Evolutionary conservation across 1,140 invertebrate species (phyloP).

Genomic region (Drosophila athabasca): DNA sequence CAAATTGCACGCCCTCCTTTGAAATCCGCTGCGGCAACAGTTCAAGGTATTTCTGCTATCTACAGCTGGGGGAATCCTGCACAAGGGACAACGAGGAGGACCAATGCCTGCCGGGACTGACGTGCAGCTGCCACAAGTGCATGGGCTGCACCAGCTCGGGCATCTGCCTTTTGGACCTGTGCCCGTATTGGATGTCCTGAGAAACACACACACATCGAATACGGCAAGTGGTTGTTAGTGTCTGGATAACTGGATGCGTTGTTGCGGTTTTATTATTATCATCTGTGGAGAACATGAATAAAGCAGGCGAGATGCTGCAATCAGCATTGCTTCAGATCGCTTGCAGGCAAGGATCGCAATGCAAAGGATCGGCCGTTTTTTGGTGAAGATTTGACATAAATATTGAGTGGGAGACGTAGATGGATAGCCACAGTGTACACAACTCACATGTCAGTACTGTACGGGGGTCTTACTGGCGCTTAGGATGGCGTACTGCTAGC

Average conservation of each 20-base stretch:
- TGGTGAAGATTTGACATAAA: conserved; percentile 60
- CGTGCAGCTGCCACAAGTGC: not conserved
- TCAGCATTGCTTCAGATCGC: conserved; percentile 22
- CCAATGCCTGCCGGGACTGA: conserved; percentile 1
- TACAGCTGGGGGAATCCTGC: not conserved
- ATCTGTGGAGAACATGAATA: conserved; percentile 44
- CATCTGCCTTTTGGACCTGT: not conserved
- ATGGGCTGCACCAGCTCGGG: not conserved
- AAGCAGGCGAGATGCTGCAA: conserved; percentile 42
- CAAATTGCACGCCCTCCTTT: too few relatives aligned
- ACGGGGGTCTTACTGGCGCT: conserved; percentile 15
- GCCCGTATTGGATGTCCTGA: not conserved
- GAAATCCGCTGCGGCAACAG: not conserved
- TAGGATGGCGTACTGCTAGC: conserved; percentile 47
- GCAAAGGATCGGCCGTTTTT: conserved; percentile 2
- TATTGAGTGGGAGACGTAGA: conserved; percentile 42
- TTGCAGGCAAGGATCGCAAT: too few relatives aligned
- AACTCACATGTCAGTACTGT: conserved; percentile 8
- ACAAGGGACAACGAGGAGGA: not conserved
- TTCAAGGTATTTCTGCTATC: not conserved
- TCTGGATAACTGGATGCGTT: conserved; percentile 18
- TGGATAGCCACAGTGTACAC: conserved; percentile 6
- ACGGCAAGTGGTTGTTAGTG: too few relatives aligned
- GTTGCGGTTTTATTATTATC: conserved; percentile 58
- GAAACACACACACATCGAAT: not conserved